phyloP scores from a whole-genome alignment of 2,797 vertebrate genomes.

The Hylomyscus alleni region DNA sequence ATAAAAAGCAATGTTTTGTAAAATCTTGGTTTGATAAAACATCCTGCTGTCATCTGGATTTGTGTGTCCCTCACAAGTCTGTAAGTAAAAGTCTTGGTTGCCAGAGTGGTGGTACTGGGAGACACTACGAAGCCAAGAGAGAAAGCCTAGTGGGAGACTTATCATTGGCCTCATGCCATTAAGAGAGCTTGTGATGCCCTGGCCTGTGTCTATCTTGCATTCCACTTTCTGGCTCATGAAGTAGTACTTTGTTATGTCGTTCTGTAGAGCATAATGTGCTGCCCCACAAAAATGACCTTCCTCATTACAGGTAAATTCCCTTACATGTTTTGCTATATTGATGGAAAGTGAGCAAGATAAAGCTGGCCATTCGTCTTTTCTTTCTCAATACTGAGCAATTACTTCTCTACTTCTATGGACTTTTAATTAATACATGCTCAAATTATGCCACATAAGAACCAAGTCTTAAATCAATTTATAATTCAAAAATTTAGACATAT shows the following conservation, averaged over 20 bases:
- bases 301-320: background rate
- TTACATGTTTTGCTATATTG: background rate
- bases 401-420: background rate
- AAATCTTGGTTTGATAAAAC: background rate
- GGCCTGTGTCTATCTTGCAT: no score
- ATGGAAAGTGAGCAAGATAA: background rate
- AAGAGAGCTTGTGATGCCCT: background rate
- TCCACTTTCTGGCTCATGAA: background rate
- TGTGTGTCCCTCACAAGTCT: background rate
- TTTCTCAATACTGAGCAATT: background rate
- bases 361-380: background rate
- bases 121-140: background rate
- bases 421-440: background rate
- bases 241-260: background rate
- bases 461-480: background rate
- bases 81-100: background rate
- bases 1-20: background rate
- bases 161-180: background rate
- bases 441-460: background rate
- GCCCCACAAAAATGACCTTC: background rate
- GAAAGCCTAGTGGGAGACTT: accelerated
- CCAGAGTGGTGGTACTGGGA: background rate
- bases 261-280: background rate
- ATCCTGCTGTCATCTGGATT: background rate
- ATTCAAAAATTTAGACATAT: background rate